Evolutionary conservation across 1,140 invertebrate species (phyloP).

Genomic region (honey bee (Apis mellifera)): DNA sequence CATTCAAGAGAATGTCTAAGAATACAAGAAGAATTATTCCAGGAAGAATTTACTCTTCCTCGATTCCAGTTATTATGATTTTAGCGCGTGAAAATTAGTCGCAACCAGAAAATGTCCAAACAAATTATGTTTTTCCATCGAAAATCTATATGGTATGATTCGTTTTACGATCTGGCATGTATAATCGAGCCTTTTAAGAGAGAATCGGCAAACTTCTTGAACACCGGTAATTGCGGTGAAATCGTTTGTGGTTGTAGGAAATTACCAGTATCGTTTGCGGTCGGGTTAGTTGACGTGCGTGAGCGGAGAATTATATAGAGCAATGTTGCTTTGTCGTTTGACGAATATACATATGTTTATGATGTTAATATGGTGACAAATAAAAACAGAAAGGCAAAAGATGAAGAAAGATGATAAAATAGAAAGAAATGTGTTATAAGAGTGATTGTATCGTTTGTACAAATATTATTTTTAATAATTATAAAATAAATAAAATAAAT

Average conservation of each 20-base stretch:
- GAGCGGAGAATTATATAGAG: neutral
- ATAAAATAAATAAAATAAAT: no score
- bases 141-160: constrained; percentile 35
- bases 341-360: no score
- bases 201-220: neutral
- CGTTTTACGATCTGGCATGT: neutral
- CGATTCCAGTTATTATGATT: constrained; percentile 3
- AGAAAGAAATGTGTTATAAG: no score
- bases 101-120: constrained; percentile 41
- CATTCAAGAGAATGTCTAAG: neutral
- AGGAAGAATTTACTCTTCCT: constrained; percentile 1
- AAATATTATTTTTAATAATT: no score
- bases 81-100: constrained; percentile 36
- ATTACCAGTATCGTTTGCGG: constrained; percentile 1
- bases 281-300: neutral
- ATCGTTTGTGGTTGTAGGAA: neutral
- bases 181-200: neutral
- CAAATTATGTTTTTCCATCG: constrained; percentile 25
- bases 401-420: no score
- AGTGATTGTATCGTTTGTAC: no score
- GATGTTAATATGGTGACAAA: no score
- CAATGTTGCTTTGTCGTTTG: neutral
- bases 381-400: no score
- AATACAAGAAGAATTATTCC: constrained; percentile 39
- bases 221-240: neutral